Conservation (phyloP, 2,113 vertebrate genomes). For the Xenopus borealis region DNA sequence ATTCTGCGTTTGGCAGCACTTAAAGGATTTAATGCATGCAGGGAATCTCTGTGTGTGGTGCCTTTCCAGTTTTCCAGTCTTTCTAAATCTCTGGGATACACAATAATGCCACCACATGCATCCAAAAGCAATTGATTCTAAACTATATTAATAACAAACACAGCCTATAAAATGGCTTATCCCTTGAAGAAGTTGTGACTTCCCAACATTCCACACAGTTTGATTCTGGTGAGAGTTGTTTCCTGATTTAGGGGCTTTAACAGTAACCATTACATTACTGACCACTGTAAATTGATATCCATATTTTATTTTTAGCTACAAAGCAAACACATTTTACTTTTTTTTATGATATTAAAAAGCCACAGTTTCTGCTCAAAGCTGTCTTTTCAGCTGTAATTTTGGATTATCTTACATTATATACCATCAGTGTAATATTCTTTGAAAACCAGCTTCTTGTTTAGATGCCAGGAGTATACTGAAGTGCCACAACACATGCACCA, state of each 20-base stretch:
- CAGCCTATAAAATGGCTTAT: no score
- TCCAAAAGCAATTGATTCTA: no score
- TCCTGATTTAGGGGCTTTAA: not conserved
- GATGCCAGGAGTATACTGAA: conserved; percentile 54
- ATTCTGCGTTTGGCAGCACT: no score
- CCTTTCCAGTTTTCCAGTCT: no score
- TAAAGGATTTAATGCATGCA: no score
- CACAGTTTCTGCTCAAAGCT: not conserved
- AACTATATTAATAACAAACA: no score
- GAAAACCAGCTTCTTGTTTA: conserved; percentile 55
- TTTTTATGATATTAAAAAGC: not conserved
- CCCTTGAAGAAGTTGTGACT: not conserved
- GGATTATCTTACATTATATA: conserved; percentile 35
- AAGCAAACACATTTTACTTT: no score
- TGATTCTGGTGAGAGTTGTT: not conserved
- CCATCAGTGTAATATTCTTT: conserved; percentile 58
- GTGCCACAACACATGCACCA: conserved; percentile 43
- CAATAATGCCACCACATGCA: no score
- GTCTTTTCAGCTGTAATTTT: not conserved
- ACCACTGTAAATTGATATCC: not conserved
- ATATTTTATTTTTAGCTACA: not conserved
- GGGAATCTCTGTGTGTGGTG: no score
- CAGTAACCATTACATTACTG: not conserved
- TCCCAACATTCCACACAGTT: not conserved
- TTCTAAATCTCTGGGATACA: no score